phyloP scores from a whole-genome alignment of 2,888 invertebrate species.

The Euspilapteryx auroguttella region DNA sequence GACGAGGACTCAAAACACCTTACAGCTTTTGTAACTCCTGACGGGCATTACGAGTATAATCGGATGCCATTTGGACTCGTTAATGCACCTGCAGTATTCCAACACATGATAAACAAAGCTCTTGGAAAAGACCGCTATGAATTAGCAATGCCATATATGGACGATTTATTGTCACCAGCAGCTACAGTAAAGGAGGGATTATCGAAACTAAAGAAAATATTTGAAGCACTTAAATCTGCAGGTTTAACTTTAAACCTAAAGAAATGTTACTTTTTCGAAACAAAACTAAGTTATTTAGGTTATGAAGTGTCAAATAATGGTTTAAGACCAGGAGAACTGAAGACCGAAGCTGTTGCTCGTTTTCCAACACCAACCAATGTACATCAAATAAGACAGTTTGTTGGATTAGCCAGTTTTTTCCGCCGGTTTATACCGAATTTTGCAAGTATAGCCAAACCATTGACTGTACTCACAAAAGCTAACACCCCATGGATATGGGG shows the following conservation, averaged over 20 bases:
- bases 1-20: slow-evolving; percentile 11
- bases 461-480: slow-evolving; percentile 11
- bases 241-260: slow-evolving; percentile 7
- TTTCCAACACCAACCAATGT: slow-evolving; percentile 7
- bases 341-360: slow-evolving; percentile 5
- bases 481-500: slow-evolving; percentile 9
- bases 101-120: slow-evolving; percentile 11
- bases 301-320: slow-evolving; percentile 6
- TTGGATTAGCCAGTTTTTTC: slow-evolving; percentile 14
- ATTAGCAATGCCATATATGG: slow-evolving; percentile 11
- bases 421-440: slow-evolving; percentile 13
- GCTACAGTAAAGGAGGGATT: slow-evolving; percentile 8
- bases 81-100: slow-evolving; percentile 15
- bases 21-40: slow-evolving; percentile 17
- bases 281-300: slow-evolving; percentile 3
- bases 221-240: slow-evolving; percentile 5
- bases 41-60: slow-evolving; percentile 16
- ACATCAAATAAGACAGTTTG: slow-evolving; percentile 14
- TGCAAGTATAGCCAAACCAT: slow-evolving; percentile 11
- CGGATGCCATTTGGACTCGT: slow-evolving; percentile 12
- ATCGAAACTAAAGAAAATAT: slow-evolving; percentile 5
- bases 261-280: slow-evolving; percentile 5
- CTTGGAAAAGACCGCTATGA: slow-evolving; percentile 4
- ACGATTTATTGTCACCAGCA: slow-evolving; percentile 14
- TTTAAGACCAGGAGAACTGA: slow-evolving; percentile 5